Evolutionary conservation across 2,797 vertebrate genomes (phyloP), one percentile per base, ranked within the genome.

Genomic region (Simalia tracyae): DNA sequence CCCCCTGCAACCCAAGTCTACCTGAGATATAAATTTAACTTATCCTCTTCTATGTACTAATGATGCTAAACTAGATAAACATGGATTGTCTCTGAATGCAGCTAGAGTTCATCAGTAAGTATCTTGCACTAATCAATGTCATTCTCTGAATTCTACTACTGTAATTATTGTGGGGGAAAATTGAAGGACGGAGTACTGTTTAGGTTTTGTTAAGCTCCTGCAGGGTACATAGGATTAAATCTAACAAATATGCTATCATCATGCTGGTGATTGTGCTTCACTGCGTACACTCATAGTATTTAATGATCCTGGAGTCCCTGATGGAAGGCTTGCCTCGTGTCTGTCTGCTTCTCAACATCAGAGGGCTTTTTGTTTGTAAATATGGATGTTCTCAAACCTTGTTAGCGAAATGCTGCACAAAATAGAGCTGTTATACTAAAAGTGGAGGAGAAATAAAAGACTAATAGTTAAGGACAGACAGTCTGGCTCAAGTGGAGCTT

Each of bases 281-380:
- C 0, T 0, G 1, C 36, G 63, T 88, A 54, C 42, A 88, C 26
- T 91, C 50, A 4, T 59, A 56, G 1, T 14, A 24, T n/a, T 91
- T 87, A 66, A 89, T 7, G 0, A 0, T 68, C 66, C 0, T 0
- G 8, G 9, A 57, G 54, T 31, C 91, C 12, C 60, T 17, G 9
- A 24, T 2, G 0, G 7, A 31, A 19, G 60, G 12, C 46, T 61
- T 66, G 66, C 92, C 89, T 90, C 57, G 12, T 36, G 24, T 90
- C 59, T 84, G 88, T 59, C 56, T 61, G 68, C 31, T 66, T 46
- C 0, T 4, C 42, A 72, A 91, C 46, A 68, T 36, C 66, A 28
- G 17, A 0, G 24, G 31, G 17, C 54, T 26, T 64, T 90, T 84
- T 93, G 72, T 81, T 0, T 0, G 54, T 84, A 85, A 24, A n/a